Evolutionary conservation across 2,113 vertebrate species (phyloP), one percentile per base, ranked within the genome.

Genomic region (Dermatemys mawii): DNA sequence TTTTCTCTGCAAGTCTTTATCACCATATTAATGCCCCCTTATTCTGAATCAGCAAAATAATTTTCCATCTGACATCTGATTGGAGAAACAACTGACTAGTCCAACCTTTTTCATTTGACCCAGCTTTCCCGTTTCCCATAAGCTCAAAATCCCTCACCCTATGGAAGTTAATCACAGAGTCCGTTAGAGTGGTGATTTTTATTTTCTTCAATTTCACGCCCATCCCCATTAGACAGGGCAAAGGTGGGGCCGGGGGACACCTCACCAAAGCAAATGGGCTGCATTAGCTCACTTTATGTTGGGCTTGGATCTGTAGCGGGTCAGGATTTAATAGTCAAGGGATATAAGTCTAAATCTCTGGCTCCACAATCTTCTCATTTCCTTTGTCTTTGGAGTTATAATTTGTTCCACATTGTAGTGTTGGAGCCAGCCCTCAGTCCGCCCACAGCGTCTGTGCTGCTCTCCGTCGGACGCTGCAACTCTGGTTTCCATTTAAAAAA

Each of bases 361-460:
- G 1, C 35, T 84, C 32, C 90, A 83, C 76, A 90, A 50, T 84
- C 91, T 78, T 88, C 91, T 94, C 88, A 85, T 92, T 95, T 95
- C 96, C 93, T 95, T 90, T 92, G 91, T 97, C 73, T 92, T 84
- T 95, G 8, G 78, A 94, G 84, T 79, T 89, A 75, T 98, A 97
- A 98, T 98, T 96, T 97, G 84, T 98, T 98, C 98, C 98, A 98
- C 95, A 96, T 97, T 97, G 96, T 60, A 7, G 87, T 0, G 51
- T 90, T 9, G 83, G 96, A 87, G 49, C 27, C 0, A 84, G 85
- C 87, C 60, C 94, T 93, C 89, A 93, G 95, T 97, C 97, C 11
- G 5, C 96, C 96, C 55, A 8, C 97, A 89, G 92, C 75, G 63
- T 97, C 90, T 96, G 93, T 92, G 90, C 89, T 11, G 83, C 12